phyloP scores from a whole-genome alignment of 2,113 vertebrate species.

The Catharus bicknelli region DNA sequence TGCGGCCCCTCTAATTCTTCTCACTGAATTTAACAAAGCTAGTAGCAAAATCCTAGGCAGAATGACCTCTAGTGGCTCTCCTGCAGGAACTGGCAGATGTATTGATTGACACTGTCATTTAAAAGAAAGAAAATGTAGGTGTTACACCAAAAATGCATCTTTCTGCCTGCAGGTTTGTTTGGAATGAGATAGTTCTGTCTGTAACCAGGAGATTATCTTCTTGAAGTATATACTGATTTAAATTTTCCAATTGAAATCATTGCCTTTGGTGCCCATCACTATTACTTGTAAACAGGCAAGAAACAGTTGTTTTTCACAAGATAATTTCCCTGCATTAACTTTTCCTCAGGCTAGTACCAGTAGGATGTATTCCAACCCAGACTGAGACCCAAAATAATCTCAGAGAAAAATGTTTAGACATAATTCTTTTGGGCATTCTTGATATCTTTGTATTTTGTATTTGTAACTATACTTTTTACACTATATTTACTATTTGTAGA shows the following conservation, averaged over 20 bases:
- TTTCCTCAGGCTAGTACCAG: not conserved
- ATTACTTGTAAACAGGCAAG: not conserved
- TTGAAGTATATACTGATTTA: not conserved
- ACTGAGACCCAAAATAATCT: not conserved
- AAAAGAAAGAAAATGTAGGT: not conserved
- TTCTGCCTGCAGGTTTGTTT: not conserved
- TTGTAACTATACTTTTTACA: not conserved
- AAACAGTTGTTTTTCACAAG: not conserved
- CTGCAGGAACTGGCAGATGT: not conserved
- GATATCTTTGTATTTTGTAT: not conserved
- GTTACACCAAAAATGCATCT: not conserved
- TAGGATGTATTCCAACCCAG: not conserved
- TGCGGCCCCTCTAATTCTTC: not conserved
- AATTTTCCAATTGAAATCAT: not conserved
- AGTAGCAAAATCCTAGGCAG: not conserved
- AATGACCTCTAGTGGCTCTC: not conserved
- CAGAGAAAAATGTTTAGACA: not conserved
- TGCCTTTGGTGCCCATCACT: not conserved
- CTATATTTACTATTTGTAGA: not conserved
- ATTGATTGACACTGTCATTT: not conserved
- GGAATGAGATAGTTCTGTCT: not conserved
- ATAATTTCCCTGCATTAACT: not conserved
- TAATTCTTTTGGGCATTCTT: not conserved
- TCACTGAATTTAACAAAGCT: not conserved
- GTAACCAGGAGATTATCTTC: not conserved